A percentile compares a stretch with the other conserved stretches of the same genome.
Evolutionary conservation across 1,140 invertebrate species (phyloP).

Genomic region (Bombus confusus): DNA sequence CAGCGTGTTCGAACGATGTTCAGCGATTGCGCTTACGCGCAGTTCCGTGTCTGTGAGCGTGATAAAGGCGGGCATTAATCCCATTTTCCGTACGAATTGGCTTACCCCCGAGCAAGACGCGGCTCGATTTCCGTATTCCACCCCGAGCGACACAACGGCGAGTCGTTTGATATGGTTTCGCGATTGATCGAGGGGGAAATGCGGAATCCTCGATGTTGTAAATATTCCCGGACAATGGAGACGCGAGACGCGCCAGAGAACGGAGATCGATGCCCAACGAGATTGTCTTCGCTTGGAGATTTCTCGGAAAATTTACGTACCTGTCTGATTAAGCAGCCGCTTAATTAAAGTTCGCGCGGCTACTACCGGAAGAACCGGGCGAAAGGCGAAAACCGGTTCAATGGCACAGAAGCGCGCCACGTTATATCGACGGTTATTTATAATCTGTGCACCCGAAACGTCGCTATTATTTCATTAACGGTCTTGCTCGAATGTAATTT

Average conservation of each 20-base stretch:
- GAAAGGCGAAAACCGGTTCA: not conserved
- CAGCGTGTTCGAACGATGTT: not conserved
- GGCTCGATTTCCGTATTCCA: not conserved
- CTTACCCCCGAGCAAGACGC: not conserved
- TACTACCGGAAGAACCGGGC: not conserved
- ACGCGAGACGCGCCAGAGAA: not conserved
- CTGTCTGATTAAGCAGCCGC: constrained; percentile 50
- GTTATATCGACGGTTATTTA: constrained; percentile 30
- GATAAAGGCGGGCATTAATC: not conserved
- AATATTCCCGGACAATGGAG: constrained; percentile 22
- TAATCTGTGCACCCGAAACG: constrained; percentile 3
- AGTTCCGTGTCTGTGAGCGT: not conserved
- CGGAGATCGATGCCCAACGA: constrained; percentile 27
- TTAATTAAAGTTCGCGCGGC: constrained; percentile 56
- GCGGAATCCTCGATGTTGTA: not conserved
- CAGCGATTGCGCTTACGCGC: not conserved
- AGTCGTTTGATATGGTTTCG: constrained; percentile 1
- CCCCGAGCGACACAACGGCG: not conserved
- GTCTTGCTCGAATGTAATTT: not conserved
- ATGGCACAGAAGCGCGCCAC: not conserved
- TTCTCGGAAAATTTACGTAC: constrained; percentile 44
- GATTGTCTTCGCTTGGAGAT: constrained; percentile 38
- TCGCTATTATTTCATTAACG: constrained; percentile 25
- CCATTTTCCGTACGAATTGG: not conserved
- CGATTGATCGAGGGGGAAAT: not conserved